phyloP scores from a whole-genome alignment of 2,113 vertebrate genomes.

The Larimichthys polyactis region DNA sequence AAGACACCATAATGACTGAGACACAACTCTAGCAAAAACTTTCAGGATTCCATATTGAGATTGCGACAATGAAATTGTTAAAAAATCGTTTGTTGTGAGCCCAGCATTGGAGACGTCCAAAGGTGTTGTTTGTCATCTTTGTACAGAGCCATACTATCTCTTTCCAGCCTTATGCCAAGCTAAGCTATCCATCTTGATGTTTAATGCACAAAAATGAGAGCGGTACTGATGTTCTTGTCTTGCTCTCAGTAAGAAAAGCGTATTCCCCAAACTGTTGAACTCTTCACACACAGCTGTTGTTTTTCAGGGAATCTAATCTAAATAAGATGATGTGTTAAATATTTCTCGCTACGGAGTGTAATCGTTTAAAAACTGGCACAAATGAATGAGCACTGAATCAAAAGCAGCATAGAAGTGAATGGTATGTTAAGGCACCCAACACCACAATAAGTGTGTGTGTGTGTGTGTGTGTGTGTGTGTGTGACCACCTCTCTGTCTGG shows the following conservation, averaged over 20 bases:
- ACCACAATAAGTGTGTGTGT: slow-evolving; percentile 34
- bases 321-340: not conserved
- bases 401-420: slow-evolving; percentile 29
- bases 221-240: not conserved
- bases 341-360: slow-evolving; percentile 21
- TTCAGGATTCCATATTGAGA: too few species aligned
- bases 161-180: slow-evolving; percentile 5
- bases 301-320: slow-evolving; percentile 2
- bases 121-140: not conserved
- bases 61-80: too few species aligned
- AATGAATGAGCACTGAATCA: not conserved
- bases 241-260: not conserved
- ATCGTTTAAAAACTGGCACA: not conserved
- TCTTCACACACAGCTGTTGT: not conserved
- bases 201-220: not conserved
- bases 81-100: too few species aligned
- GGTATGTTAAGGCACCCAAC: slow-evolving; percentile 26
- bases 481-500: slow-evolving; percentile 32
- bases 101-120: too few species aligned
- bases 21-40: too few species aligned
- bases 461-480: slow-evolving; percentile 16
- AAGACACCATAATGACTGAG: too few species aligned
- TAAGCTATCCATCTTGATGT: not conserved
- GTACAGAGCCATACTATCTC: not conserved
- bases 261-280: slow-evolving; percentile 1